phyloP scores from a whole-genome alignment of 2,113 vertebrate species.

The Phrynosoma blainvillii region DNA sequence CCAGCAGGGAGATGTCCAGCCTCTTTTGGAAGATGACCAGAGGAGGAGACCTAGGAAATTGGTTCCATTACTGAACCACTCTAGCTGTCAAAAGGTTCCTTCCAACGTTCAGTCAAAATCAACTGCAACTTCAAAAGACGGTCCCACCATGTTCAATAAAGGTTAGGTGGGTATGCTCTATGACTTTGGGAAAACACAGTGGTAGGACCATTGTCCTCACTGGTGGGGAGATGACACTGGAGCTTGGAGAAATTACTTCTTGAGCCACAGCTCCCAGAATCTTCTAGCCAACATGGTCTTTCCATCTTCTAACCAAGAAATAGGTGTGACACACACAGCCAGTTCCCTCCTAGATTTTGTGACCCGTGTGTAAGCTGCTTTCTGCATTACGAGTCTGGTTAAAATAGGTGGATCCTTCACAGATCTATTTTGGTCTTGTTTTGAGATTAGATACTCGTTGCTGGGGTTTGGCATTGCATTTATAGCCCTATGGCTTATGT shows the following conservation, averaged over 20 bases:
- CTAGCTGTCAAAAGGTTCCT: too few relatives aligned
- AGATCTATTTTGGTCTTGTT: background rate
- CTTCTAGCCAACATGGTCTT: background rate
- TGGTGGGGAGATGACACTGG: too few relatives aligned
- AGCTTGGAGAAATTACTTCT: too few relatives aligned
- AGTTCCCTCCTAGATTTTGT: background rate
- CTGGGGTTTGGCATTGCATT: background rate
- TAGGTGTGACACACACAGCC: background rate
- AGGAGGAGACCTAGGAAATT: too few relatives aligned
- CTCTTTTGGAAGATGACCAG: too few relatives aligned
- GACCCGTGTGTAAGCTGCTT: background rate
- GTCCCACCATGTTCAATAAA: background rate
- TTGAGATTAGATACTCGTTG: background rate
- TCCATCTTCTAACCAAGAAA: background rate
- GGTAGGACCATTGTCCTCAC: too few relatives aligned
- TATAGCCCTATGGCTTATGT: background rate
- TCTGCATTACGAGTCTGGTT: background rate
- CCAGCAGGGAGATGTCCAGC: too few relatives aligned
- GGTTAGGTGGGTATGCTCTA: background rate
- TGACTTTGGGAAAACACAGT: too few relatives aligned
- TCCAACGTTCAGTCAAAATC: too few relatives aligned
- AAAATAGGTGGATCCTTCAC: background rate
- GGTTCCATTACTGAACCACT: too few relatives aligned
- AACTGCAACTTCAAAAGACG: too few relatives aligned
- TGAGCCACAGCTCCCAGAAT: too few relatives aligned